phyloP scores from a whole-genome alignment of 2,113 vertebrate species.

The Petrocephalus microphthalmus region DNA sequence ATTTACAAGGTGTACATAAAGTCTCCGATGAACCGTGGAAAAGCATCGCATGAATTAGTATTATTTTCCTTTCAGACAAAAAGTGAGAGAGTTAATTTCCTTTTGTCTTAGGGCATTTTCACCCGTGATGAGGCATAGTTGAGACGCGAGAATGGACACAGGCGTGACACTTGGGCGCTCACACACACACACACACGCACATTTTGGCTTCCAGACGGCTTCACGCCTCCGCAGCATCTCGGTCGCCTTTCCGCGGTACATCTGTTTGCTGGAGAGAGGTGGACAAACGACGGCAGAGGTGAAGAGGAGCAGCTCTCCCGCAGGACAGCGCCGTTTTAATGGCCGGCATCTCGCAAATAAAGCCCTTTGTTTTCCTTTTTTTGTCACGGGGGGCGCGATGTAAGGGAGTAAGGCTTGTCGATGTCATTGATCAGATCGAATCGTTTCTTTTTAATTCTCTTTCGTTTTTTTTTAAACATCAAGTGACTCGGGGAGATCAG shows the following conservation, averaged over 20 bases:
- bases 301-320: conserved; percentile 58
- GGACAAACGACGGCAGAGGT: neutral
- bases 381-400: conserved; percentile 58
- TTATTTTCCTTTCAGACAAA: conserved; percentile 72
- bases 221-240: neutral
- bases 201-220: neutral
- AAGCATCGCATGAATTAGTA: conserved; percentile 58
- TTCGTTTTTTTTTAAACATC: conserved; percentile 34
- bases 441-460: conserved; percentile 40
- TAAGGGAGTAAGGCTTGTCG: conserved; percentile 70
- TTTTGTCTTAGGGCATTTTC: neutral
- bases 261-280: neutral
- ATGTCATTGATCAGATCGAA: conserved; percentile 27
- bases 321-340: conserved; percentile 73
- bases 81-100: conserved; percentile 54
- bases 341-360: conserved; percentile 74
- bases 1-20: conserved; percentile 97
- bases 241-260: neutral
- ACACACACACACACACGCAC: neutral
- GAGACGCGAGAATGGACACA: neutral
- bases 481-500: conserved; percentile 75
- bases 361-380: conserved; percentile 59
- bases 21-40: conserved; percentile 83
- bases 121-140: neutral
- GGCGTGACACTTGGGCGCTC: neutral